Evolutionary conservation across 2,888 invertebrate genomes (phyloP).

Genomic region (Cheilosia vernalis): DNA sequence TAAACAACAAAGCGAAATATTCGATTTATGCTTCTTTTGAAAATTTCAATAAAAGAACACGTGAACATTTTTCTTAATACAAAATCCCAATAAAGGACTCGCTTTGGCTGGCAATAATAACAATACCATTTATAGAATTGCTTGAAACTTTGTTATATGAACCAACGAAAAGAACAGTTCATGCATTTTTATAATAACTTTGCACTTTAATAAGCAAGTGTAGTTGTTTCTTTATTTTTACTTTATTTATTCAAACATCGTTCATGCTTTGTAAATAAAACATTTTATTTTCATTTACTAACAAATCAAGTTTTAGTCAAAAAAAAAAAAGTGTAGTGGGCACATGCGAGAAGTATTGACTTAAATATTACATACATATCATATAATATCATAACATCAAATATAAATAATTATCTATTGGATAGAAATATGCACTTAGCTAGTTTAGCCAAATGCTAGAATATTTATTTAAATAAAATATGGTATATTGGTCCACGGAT

Average conservation of each 20-base stretch:
- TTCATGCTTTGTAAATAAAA: constrained; percentile 69
- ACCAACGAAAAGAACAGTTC: constrained; percentile 11
- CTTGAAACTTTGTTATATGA: constrained; percentile 57
- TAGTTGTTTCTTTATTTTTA: constrained; percentile 24
- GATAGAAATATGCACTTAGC: constrained; percentile 62
- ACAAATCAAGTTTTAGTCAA: constrained; percentile 20
- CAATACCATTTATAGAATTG: constrained; percentile 37
- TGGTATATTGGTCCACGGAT: constrained; percentile 35
- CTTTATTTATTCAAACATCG: background rate
- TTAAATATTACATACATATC: constrained; percentile 5
- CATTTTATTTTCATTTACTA: constrained; percentile 13
- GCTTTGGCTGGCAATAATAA: constrained; percentile 56
- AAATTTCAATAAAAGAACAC: background rate
- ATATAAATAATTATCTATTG: constrained; percentile 43
- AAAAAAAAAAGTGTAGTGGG: constrained; percentile 73
- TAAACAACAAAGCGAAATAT: background rate
- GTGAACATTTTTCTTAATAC: background rate
- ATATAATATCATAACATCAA: constrained; percentile 9
- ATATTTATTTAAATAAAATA: constrained; percentile 8
- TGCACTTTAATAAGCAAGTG: constrained; percentile 34
- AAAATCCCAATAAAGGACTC: background rate
- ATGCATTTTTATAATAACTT: constrained; percentile 38
- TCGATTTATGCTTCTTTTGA: background rate
- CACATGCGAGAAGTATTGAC: constrained; percentile 70
- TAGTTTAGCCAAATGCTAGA: constrained; percentile 55